Base-by-base conservation (phyloP, 2,797 vertebrate species). In the Enteromius trimaculatus region DNA sequence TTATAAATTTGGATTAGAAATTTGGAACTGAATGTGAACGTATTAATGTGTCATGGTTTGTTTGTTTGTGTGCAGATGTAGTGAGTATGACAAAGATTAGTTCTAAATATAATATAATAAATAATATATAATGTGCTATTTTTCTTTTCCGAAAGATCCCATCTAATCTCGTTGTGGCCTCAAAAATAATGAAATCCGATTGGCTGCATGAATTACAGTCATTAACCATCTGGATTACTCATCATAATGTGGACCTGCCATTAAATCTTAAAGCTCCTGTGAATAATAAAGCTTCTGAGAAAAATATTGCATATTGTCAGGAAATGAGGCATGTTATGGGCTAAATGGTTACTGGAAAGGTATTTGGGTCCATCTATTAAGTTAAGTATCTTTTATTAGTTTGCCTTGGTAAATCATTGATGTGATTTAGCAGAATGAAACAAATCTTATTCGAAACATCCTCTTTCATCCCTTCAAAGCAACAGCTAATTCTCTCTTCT, bases 281-380 rank as follows among this genome's bases (percentile, higher is more conserved):
- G 42, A 68, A 77, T 23, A 74, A 83, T 69, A 19, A 75, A 21
- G 42, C 44, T 77, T 77, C 62, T 47, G n/a, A 44, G 81, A 82
- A 60, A 47, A 42, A 60, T 37, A 69, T 37, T 31, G 19, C 60
- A 39, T 44, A 78, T 31, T 42, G 39, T 83, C 74, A 78, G 53
- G 26, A 83, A 70, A 69, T 49, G 21, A 83, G 39, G 29, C 64
- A 68, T 77, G 65, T 58, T 83, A 58, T 75, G 44, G 26, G 6
- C 26, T 80, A 80, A 74, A 75, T 47, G 39, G 77, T 84, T 75
- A 80, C 77, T 80, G 83, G 47, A 84, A 79, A 75, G 64, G 69
- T 79, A 79, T 84, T 79, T 80, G 4, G 31, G 72, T 70, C 60
- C 72, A 77, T 81, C 79, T 69, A 64, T 77, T 6, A 83, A 81